These are phyloP conservation scores for Neomonachus schauinslandi DNA, from an alignment of 2,113 vertebrate genomes.

Conservation along the genomic window DNA sequence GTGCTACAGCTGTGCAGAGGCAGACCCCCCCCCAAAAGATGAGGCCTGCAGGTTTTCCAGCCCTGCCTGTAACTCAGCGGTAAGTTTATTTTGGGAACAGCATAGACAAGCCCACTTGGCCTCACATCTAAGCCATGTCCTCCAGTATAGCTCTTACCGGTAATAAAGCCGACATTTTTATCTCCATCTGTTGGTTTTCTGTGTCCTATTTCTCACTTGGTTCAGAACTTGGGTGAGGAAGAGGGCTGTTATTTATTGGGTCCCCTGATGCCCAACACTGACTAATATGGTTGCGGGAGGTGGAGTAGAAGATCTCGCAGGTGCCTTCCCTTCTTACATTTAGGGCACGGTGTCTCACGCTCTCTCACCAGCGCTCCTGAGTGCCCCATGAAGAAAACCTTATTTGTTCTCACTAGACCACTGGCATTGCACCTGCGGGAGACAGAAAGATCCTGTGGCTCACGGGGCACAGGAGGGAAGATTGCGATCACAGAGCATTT, in stretches of 20 bases:
- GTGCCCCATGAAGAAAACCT: constrained; percentile 48
- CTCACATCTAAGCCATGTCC: not conserved
- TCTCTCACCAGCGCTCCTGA: not conserved
- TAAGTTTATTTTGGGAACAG: not conserved
- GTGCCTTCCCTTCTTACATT: not conserved
- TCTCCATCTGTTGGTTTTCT: not conserved
- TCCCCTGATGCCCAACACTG: not conserved
- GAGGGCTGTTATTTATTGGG: not conserved
- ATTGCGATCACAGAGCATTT: constrained; percentile 69
- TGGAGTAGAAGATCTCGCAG: not conserved
- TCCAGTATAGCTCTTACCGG: not conserved
- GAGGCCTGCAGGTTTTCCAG: not conserved
- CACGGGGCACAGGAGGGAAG: constrained; percentile 24
- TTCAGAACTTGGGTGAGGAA: constrained; percentile 30
- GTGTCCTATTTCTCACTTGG: not conserved
- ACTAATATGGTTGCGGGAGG: not conserved
- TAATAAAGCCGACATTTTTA: constrained; percentile 44
- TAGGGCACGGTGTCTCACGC: not conserved
- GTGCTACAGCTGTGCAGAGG: not conserved
- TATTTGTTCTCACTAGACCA: constrained; percentile 49
- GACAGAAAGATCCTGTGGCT: constrained; percentile 20
- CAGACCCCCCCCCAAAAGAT: not conserved
- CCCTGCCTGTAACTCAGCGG: not conserved
- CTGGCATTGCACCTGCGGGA: not conserved
- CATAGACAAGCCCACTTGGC: not conserved